Evolutionary conservation across 2,797 vertebrate genomes (phyloP).

Genomic region (Rhyacichthys aspro): DNA sequence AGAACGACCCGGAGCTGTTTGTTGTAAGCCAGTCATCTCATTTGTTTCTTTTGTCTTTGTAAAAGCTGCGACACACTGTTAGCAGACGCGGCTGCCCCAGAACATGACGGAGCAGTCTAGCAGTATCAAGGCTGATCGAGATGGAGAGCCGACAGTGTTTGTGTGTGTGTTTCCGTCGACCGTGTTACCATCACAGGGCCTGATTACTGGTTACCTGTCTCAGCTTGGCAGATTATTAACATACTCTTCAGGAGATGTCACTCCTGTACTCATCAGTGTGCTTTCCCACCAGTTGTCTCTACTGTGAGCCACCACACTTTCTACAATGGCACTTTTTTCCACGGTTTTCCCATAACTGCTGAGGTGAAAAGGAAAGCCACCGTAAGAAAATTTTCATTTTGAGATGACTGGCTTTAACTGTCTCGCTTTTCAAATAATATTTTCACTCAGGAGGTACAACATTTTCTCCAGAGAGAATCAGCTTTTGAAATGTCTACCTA

Average conservation of each 20-base stretch:
- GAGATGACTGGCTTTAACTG: constrained; percentile 73
- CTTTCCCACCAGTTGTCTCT: constrained; percentile 36
- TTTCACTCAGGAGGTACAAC: constrained; percentile 70
- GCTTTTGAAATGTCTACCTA: constrained; percentile 77
- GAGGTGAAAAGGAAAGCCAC: constrained; percentile 74
- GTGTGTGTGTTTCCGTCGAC: constrained; percentile 49
- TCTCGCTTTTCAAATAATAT: constrained; percentile 76
- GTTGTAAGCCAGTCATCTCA: constrained; percentile 67
- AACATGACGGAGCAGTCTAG: constrained; percentile 59
- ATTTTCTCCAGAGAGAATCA: constrained; percentile 75
- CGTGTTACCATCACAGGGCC: constrained; percentile 62
- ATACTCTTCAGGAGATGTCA: constrained; percentile 69
- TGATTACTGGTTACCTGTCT: constrained; percentile 76
- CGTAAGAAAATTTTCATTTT: constrained; percentile 72
- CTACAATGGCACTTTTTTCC: constrained; percentile 27
- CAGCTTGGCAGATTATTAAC: constrained; percentile 69
- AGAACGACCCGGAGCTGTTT: constrained; percentile 67
- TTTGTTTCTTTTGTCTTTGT: constrained; percentile 72
- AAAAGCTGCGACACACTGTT: constrained; percentile 65
- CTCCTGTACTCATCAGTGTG: constrained; percentile 54
- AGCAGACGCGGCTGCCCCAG: constrained; percentile 46
- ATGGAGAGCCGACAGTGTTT: constrained; percentile 43
- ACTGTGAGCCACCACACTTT: constrained; percentile 30
- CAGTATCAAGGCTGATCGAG: constrained; percentile 58
- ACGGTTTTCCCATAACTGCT: constrained; percentile 44